These are phyloP conservation scores for Hemiscyllium ocellatum DNA, from an alignment of 2,113 vertebrate genomes.

Conservation along the genomic window DNA sequence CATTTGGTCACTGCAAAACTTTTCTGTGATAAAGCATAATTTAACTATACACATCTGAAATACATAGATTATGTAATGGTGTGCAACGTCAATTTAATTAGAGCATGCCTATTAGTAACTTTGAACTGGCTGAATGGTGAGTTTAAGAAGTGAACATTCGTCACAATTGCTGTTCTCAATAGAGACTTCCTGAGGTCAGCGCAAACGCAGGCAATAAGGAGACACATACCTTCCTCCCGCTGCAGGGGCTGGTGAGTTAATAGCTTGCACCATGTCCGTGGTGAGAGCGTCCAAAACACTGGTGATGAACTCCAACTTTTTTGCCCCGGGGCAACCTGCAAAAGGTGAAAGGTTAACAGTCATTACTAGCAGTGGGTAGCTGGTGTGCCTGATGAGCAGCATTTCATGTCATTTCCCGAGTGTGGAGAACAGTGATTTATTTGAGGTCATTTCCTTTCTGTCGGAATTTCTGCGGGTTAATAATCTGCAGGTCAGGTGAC, in stretches of 20 bases:
- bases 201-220: not conserved
- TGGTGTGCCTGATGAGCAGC: not conserved
- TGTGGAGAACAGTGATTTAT: not conserved
- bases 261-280: slow-evolving; percentile 97
- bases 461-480: not conserved
- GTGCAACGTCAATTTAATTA: not conserved
- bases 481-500: not conserved
- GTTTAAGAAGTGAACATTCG: not conserved
- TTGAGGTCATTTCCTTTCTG: not conserved
- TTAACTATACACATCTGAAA: not conserved
- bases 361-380: not conserved
- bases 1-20: not conserved
- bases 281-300: slow-evolving; percentile 92
- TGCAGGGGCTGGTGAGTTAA: slow-evolving; percentile 82
- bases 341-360: slow-evolving; percentile 36
- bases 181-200: not conserved
- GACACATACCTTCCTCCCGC: slow-evolving; percentile 89
- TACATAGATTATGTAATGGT: not conserved
- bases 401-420: not conserved
- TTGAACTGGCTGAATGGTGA: not conserved
- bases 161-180: not conserved
- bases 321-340: slow-evolving; percentile 89
- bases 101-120: not conserved
- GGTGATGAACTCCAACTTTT: slow-evolving; percentile 96
- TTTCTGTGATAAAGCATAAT: not conserved